These are phyloP conservation scores for Dasyprocta punctata DNA, from an alignment of 2,113 vertebrate genomes.

Conservation along the genomic window DNA sequence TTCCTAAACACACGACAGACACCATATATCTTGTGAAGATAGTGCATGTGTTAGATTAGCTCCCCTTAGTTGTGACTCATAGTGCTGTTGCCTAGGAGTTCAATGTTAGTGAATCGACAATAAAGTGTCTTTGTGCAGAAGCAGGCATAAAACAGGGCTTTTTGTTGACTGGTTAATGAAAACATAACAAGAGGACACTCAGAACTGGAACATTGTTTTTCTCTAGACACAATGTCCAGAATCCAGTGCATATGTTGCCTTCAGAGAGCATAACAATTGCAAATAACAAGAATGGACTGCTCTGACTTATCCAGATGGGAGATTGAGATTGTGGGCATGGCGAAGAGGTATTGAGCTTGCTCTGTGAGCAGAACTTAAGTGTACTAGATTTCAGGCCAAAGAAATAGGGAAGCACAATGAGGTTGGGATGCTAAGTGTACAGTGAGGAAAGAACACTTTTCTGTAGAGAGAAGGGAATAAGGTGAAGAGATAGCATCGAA, in stretches of 20 bases:
- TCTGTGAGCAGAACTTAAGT: neutral
- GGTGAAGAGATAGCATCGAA: accelerated
- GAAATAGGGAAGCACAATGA: neutral
- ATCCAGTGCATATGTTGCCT: neutral
- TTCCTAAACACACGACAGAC: neutral
- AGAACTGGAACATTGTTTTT: neutral
- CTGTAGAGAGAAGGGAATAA: neutral
- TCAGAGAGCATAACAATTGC: neutral
- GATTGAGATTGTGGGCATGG: neutral
- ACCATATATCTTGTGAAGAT: neutral
- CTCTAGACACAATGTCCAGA: neutral
- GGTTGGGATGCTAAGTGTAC: neutral
- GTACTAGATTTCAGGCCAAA: no score
- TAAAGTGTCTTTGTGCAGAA: neutral
- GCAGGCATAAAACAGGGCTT: neutral
- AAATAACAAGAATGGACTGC: accelerated
- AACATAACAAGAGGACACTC: neutral
- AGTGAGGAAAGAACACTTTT: neutral
- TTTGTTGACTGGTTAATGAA: neutral
- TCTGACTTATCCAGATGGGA: neutral
- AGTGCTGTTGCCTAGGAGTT: neutral
- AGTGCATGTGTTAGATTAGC: neutral
- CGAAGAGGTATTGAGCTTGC: neutral
- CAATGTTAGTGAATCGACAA: neutral
- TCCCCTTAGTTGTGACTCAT: no score